Evolutionary conservation across 2,888 invertebrate genomes (phyloP), one percentile per base, ranked within the genome.

Genomic region (Patella caerulea): DNA sequence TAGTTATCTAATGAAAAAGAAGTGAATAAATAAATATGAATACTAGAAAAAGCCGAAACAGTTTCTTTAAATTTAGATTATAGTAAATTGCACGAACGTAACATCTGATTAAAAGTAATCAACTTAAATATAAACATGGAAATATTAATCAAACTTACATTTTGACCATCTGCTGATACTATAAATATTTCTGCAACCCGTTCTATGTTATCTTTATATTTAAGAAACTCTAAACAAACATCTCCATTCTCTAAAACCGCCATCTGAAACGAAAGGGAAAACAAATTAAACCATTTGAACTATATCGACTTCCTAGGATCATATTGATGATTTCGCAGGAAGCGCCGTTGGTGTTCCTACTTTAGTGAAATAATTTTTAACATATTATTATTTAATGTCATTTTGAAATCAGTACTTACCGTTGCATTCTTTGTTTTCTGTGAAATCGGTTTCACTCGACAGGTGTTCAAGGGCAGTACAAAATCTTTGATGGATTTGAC

Each of bases 181-280:
- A 95, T 94, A 91, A 96, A 95, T 24, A 97, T 95, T 92, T 97
- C 97, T 12, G 86, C 82, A 15, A 94, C 94, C 75, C 96, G 94
- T 85, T 94, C 94, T 88, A 96, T 96, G 91, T 90, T 88, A 81
- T 93, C 93, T 72, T 92, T 91, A 86, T 94, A 95, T 91, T 96
- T 96, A 29, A 96, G 93, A 89, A 97, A 96, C 90, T 98, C 97
- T 9, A 97, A 94, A 89, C 95, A 95, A n/a, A 98, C 96, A 91
- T 95, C 95, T n/a, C 96, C 95, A 78, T 94, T 93, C 15, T 94
- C 93, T 84, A 96, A 93, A 88, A 98, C 97, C 90, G 88, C 89
- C 71, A 90, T 82, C 87, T 86, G 74, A 4, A 73, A 71, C 9
- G 45, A 45, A 45, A 45, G 1, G 45, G 1, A 45, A 45, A 45